Base-by-base conservation (phyloP, 2,888 invertebrate species). In the Mayetiola destructor region DNA sequence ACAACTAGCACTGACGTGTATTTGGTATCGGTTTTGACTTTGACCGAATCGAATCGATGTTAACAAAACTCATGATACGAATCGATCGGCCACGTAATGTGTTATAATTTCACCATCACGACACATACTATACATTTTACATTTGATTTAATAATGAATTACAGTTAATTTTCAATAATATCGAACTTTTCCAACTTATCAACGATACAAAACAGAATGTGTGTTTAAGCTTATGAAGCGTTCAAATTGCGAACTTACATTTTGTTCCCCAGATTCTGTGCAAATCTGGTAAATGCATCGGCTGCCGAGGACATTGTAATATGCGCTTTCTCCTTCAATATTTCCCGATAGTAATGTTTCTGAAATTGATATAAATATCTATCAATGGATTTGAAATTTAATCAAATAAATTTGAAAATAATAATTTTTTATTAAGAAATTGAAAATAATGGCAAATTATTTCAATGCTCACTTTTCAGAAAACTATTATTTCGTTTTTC, bases 241-340 rank as follows among this genome's bases (percentile, higher is more conserved):
- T 18, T 6, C 29, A 53, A 68, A 68, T 59, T 9, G 12, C 59
- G 60, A 61, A 62, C 71, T 70, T 59, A 71, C 71, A 70, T 70
- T 61, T 69, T 68, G 32, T 68, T 64, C 59, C 66, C 63, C 8
- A 71, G 59, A 55, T 67, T 67, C 55, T 64, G 60, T 18, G 67
- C 58, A 60, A 72, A 70, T 53, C 57, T 55, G 23, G 54, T 36
- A 59, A 61, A 59, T 58, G 56, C 27, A 48, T 48, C 48, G n/a
- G 27, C 27, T 27, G 48, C 27, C 2, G 27, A n/a, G 27, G 48
- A 48, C 48, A 48, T 48, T n/a, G 23, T 48, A 12, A 23, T 8
- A 23, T n/a, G n/a, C n/a, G n/a, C n/a, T n/a, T n/a, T n/a, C n/a
- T n/a, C n/a, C n/a, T n/a, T n/a, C n/a, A n/a, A n/a, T n/a, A n/a